These are phyloP conservation scores for Leptopilina syphax DNA, from an alignment of 2,888 invertebrate species.

Conservation along the genomic window DNA sequence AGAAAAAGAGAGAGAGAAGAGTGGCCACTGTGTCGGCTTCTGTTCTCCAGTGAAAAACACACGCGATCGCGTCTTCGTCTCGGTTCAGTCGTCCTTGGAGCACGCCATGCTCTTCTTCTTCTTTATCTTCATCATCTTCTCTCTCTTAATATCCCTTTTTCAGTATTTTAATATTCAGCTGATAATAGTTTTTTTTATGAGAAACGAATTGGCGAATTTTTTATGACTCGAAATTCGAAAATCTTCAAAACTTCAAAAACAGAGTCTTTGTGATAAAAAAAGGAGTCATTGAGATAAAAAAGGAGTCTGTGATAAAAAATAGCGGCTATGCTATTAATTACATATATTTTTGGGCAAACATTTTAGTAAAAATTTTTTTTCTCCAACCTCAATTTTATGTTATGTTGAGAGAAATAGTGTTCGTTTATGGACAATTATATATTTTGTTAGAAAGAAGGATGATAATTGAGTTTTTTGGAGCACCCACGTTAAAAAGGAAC, in stretches of 20 bases:
- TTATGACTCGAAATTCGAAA: too few species aligned
- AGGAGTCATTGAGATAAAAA: too few species aligned
- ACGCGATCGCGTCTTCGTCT: conserved; percentile 69
- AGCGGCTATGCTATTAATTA: background rate
- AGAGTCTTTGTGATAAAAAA: too few species aligned
- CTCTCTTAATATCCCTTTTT: background rate
- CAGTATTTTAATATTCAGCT: background rate
- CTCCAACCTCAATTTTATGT: background rate
- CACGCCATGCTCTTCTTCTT: conserved; percentile 66
- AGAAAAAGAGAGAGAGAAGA: conserved; percentile 54
- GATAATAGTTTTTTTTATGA: background rate
- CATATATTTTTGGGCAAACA: background rate
- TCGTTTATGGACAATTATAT: conserved; percentile 26
- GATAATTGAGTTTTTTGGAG: conserved; percentile 31
- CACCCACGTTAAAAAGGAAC: conserved; percentile 36
- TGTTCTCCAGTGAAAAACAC: conserved; percentile 69
- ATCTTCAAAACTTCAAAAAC: too few species aligned
- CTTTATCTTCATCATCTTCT: background rate
- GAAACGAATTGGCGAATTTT: too few species aligned
- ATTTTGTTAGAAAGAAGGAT: background rate
- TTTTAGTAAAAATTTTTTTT: background rate
- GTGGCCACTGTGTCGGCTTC: conserved; percentile 72
- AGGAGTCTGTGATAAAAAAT: too few species aligned
- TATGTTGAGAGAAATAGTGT: background rate
- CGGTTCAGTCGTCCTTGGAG: conserved; percentile 68